Evolutionary conservation across 2,888 invertebrate genomes (phyloP), one percentile per base, ranked within the genome.

Genomic region (Seira musarum): DNA sequence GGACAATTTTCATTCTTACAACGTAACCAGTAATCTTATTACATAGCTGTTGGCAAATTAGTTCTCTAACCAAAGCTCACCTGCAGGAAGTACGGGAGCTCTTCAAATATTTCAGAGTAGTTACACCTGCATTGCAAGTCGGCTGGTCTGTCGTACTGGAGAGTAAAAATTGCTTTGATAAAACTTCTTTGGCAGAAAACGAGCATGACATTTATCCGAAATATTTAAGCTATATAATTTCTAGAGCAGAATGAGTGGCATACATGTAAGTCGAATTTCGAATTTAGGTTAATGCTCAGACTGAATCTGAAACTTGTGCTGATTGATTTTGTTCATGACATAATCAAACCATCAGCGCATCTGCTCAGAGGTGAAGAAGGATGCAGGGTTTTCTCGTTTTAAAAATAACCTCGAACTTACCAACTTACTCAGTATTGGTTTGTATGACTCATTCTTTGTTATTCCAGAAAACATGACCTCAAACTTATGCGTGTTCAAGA

Each of bases 1-100:
- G 6, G 46, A 46, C 13, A 60, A 60, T 6, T 60, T 60, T 60
- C 6, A 6, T 60, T 10, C 22, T 64, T 64, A 10, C 64, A 64
- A 64, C 10, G 8, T 22, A 64, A 22, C 5, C 8, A 22, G 64
- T 64, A 22, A n/a, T 5, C 10, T 30, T 3, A 30, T 65, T 25
- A 17, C 30, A 65, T 5, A 8, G n/a, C n/a, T 63, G 21, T 8
- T 3, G n/a, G 63, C 5, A 63, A 5, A 63, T 63, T 63, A 22
- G 19, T 63, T 21, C 2, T 63, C 8, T 22, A 21, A n/a, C n/a
- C n/a, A n/a, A n/a, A n/a, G n/a, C 24, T 53, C 71, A 77, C 83
- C 69, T 83, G 73, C 5, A 83, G 10, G 22, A 81, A 66, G 60
- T 75, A 69, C 0, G 83, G 83, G 10, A 83, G 60, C 6, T 76